Evolutionary conservation across 2,113 vertebrate genomes (phyloP).

Genomic region (Vicugna pacos): DNA sequence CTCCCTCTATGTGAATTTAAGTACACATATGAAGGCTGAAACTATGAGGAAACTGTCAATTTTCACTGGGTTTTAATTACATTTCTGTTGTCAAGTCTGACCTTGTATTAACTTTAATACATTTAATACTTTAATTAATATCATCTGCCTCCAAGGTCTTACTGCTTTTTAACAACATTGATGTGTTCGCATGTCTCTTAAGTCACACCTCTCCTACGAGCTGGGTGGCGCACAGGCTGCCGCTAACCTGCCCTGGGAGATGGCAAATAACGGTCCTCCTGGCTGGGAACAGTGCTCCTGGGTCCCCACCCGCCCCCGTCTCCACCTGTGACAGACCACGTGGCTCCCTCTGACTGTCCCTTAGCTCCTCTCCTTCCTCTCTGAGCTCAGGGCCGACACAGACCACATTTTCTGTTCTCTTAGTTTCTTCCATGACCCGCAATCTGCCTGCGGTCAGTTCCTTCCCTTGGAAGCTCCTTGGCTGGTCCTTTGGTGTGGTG

Average conservation of each 20-base stretch:
- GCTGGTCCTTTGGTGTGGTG: not conserved
- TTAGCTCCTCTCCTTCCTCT: not conserved
- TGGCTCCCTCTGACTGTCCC: rapidly evolving
- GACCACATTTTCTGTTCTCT: not conserved
- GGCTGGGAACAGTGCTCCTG: not conserved
- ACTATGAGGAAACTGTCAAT: not conserved
- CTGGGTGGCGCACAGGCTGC: not conserved
- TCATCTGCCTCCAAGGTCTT: not conserved
- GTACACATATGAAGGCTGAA: not conserved
- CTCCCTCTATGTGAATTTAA: not conserved
- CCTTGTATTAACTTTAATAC: not conserved
- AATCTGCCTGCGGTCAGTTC: rapidly evolving
- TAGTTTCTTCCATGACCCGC: not conserved
- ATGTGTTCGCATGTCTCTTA: not conserved
- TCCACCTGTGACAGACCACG: rapidly evolving
- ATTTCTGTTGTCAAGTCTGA: constrained; percentile 26
- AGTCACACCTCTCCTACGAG: rapidly evolving
- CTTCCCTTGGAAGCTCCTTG: not conserved
- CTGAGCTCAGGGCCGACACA: rapidly evolving
- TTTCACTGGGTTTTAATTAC: not conserved
- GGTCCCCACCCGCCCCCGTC: not conserved
- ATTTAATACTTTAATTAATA: not conserved
- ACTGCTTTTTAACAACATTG: not conserved
- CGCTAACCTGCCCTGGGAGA: not conserved
- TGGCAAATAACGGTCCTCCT: not conserved